A percentile compares a stretch with the other conserved stretches of the same genome.
These are phyloP conservation scores for Sphaerophoria rueppellii DNA, from an alignment of 2,888 invertebrate genomes.

Conservation along the genomic window DNA sequence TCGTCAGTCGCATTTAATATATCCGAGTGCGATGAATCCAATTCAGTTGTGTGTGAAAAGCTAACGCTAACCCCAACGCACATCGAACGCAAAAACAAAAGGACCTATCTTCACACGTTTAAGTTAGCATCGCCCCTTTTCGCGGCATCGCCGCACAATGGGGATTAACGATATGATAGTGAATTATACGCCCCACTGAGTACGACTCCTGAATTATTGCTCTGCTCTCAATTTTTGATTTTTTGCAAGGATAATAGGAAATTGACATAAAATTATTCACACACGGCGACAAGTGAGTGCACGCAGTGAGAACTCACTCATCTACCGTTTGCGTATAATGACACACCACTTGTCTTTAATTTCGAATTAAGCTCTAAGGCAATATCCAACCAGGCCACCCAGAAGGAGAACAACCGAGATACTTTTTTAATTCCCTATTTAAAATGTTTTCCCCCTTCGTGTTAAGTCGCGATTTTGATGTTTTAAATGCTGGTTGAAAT, in stretches of 20 bases:
- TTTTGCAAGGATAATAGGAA: not conserved
- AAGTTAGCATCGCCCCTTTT: constrained; percentile 14
- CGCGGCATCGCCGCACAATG: constrained; percentile 37
- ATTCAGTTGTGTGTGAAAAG: not conserved
- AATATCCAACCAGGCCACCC: not conserved
- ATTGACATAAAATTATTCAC: constrained; percentile 5
- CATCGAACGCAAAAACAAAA: constrained; percentile 14
- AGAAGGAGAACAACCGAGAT: constrained; percentile 13
- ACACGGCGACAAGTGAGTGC: constrained; percentile 11
- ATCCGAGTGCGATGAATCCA: constrained; percentile 8
- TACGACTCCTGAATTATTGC: not conserved
- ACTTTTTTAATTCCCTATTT: constrained; percentile 21
- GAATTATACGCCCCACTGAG: constrained; percentile 50
- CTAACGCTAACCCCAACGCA: not conserved
- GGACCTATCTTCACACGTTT: constrained; percentile 52
- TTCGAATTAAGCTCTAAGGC: constrained; percentile 49
- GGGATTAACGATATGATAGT: constrained; percentile 64
- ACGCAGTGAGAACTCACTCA: constrained; percentile 57
- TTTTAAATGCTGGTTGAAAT: constrained; percentile 15
- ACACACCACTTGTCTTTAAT: constrained; percentile 67
- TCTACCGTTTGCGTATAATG: constrained; percentile 37
- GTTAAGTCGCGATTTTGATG: not conserved
- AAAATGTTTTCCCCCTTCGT: constrained; percentile 5
- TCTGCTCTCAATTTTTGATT: not conserved
- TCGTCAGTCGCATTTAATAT: constrained; percentile 15